These are phyloP conservation scores for Tetramorium alpestre DNA, from an alignment of 1,140 invertebrate genomes.

Conservation along the genomic window DNA sequence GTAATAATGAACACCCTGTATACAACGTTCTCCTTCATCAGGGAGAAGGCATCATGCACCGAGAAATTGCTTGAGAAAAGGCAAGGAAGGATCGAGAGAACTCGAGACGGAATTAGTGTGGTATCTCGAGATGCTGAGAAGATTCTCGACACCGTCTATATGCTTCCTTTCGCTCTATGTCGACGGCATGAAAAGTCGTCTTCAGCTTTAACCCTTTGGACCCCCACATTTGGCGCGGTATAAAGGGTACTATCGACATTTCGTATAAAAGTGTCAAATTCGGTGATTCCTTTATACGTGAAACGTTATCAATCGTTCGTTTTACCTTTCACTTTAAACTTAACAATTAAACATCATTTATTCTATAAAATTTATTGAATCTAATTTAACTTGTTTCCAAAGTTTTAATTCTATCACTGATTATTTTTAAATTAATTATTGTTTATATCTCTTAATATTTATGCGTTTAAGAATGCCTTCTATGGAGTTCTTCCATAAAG, in stretches of 20 bases:
- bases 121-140: conserved; percentile 6
- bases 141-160: conserved; percentile 39
- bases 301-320: not conserved
- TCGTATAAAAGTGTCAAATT: conserved; percentile 13
- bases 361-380: not conserved
- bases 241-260: conserved; percentile 35
- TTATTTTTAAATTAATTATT: not conserved
- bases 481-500: not conserved
- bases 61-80: conserved; percentile 37
- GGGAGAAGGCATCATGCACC: conserved; percentile 28
- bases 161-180: conserved; percentile 5
- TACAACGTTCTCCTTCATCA: conserved; percentile 3
- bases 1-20: not conserved
- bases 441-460: not conserved
- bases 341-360: not conserved
- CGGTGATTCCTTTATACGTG: not conserved
- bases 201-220: conserved; percentile 24
- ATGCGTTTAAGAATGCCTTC: not conserved
- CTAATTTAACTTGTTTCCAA: not conserved
- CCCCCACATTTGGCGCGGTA: not conserved
- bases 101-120: conserved; percentile 38
- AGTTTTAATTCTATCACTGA: not conserved
- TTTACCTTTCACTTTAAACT: not conserved
- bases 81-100: conserved; percentile 31
- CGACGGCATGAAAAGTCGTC: conserved; percentile 45